Evolutionary conservation across 1,140 invertebrate genomes (phyloP).

Genomic region (Doryteuthis pealeii): DNA sequence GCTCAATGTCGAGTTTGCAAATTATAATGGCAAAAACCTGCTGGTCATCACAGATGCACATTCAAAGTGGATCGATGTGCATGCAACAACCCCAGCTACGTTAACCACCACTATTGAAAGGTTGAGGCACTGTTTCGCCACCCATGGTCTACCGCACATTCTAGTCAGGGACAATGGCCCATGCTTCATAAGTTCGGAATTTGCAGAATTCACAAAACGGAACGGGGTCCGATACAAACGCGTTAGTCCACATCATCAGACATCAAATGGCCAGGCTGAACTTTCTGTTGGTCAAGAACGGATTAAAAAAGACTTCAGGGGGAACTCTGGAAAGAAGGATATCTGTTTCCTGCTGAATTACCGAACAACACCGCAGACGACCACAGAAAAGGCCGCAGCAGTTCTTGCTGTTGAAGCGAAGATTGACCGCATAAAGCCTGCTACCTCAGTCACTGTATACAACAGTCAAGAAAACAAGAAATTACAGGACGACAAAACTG

Average conservation of each 20-base stretch:
- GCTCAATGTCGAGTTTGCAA: constrained; percentile 33
- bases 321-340: too few relatives aligned
- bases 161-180: constrained; percentile 61
- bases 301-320: too few relatives aligned
- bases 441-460: too few relatives aligned
- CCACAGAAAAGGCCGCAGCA: too few relatives aligned
- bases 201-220: constrained; percentile 53
- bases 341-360: too few relatives aligned
- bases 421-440: too few relatives aligned
- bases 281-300: too few relatives aligned
- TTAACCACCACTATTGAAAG: constrained; percentile 21
- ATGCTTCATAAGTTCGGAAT: constrained; percentile 57
- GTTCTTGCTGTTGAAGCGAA: too few relatives aligned
- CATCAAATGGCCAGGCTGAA: constrained; percentile 49
- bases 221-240: constrained; percentile 54
- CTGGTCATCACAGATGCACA: constrained; percentile 31
- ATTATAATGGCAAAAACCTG: constrained; percentile 32
- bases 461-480: too few relatives aligned
- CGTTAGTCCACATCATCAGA: constrained; percentile 43
- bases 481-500: too few relatives aligned
- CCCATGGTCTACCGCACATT: constrained; percentile 54
- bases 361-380: too few relatives aligned
- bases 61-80: constrained; percentile 32
- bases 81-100: constrained; percentile 24
- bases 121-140: constrained; percentile 41